phyloP scores from a whole-genome alignment of 53 echinoderm and acorn worm species.

The Holothuria scabra region DNA sequence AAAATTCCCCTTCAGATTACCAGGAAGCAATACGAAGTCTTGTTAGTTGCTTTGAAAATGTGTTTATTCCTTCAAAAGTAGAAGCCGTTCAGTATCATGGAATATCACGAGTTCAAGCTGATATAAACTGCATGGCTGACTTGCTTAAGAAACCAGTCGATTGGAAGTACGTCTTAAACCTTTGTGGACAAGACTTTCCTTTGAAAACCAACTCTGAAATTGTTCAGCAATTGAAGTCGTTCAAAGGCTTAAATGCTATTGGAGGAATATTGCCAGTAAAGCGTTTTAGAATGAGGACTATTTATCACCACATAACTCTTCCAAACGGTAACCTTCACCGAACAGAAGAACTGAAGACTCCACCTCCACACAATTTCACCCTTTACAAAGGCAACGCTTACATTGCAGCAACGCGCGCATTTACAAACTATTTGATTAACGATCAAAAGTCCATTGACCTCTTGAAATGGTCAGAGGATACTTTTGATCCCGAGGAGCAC shows the following conservation, averaged over 20 bases:
- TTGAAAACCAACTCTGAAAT: slow-evolving; percentile 83
- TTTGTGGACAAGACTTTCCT: slow-evolving; percentile 88
- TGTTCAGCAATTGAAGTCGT: slow-evolving; percentile 61
- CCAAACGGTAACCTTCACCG: not conserved
- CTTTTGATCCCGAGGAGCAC: slow-evolving; percentile 66
- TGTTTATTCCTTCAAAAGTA: slow-evolving; percentile 67
- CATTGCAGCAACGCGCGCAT: slow-evolving; percentile 54
- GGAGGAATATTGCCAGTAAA: slow-evolving; percentile 19
- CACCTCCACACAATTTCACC: slow-evolving; percentile 59
- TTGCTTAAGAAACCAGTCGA: slow-evolving; percentile 27
- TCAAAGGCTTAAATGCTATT: slow-evolving; percentile 36
- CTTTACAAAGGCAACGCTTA: slow-evolving; percentile 70
- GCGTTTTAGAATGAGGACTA: slow-evolving; percentile 21
- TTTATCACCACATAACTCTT: slow-evolving; percentile 7
- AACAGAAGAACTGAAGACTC: slow-evolving; percentile 37
- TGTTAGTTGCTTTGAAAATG: slow-evolving; percentile 72
- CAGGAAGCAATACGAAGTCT: slow-evolving; percentile 55
- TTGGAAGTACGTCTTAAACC: slow-evolving; percentile 79
- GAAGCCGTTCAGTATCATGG: slow-evolving; percentile 62
- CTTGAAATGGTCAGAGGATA: slow-evolving; percentile 56
- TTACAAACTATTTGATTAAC: slow-evolving; percentile 51
- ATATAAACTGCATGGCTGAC: slow-evolving; percentile 76
- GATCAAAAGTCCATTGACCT: slow-evolving; percentile 49
- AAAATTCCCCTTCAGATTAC: slow-evolving; percentile 53
- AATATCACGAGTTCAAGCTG: slow-evolving; percentile 55